These are phyloP conservation scores for Marronus borbonicus DNA, from an alignment of 2,888 invertebrate species.

Conservation along the genomic window DNA sequence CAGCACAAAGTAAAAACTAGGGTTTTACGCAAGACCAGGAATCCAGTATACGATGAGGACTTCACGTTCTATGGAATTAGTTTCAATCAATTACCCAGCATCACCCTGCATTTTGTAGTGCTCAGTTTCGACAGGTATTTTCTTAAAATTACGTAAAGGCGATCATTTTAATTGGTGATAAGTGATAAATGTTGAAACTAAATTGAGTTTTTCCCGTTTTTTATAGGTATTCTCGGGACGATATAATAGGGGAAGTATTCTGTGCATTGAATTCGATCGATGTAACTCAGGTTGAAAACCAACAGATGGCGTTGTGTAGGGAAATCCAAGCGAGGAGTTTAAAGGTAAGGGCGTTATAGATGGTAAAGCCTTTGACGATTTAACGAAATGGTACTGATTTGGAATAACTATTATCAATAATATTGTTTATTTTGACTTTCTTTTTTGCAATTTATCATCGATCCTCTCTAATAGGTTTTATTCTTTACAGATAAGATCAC, in stretches of 20 bases:
- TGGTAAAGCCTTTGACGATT: neutral
- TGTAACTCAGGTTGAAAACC: slow-evolving; percentile 80
- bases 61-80: slow-evolving; percentile 98
- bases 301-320: slow-evolving; percentile 86
- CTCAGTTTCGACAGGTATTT: slow-evolving; percentile 85
- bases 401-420: no score
- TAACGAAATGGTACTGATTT: no score
- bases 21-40: slow-evolving; percentile 94
- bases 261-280: slow-evolving; percentile 83
- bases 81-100: slow-evolving; percentile 87
- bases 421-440: no score
- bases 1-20: slow-evolving; percentile 98
- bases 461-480: neutral
- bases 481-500: slow-evolving; percentile 84
- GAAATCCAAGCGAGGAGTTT: slow-evolving; percentile 95
- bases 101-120: slow-evolving; percentile 94
- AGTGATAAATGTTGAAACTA: no score
- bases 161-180: no score
- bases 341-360: slow-evolving; percentile 76
- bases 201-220: neutral
- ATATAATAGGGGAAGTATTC: slow-evolving; percentile 97
- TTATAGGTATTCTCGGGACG: slow-evolving; percentile 89
- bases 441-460: neutral
- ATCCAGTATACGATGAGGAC: slow-evolving; percentile 98
- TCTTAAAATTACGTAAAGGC: neutral